Conservation (phyloP, 2,888 invertebrate genomes). For the Thelaira solivaga region DNA sequence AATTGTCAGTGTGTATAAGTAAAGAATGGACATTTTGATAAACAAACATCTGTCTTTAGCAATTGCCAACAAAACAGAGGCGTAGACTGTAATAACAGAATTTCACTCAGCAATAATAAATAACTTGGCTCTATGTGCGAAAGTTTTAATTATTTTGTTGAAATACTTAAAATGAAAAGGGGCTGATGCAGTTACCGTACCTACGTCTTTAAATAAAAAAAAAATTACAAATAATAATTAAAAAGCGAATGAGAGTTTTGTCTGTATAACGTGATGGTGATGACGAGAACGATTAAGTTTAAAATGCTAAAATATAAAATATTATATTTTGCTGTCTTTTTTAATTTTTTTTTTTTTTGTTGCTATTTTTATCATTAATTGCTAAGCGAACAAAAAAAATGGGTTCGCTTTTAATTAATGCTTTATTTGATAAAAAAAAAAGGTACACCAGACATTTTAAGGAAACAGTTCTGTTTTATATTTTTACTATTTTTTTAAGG, state of each 20-base stretch:
- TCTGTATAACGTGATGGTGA: not conserved
- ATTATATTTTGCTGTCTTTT: not conserved
- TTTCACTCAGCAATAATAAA: too few relatives aligned
- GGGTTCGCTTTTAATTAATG: slow-evolving; percentile 16
- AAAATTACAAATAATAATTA: slow-evolving; percentile 7
- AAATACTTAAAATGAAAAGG: too few relatives aligned
- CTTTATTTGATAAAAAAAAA: slow-evolving; percentile 15
- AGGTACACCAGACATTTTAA: not conserved
- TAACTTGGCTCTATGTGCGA: too few relatives aligned
- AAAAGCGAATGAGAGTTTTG: slow-evolving; percentile 5
- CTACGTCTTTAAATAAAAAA: not conserved
- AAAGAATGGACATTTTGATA: too few relatives aligned
- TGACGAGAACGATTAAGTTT: not conserved
- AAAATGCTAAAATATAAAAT: not conserved
- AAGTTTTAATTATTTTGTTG: too few relatives aligned
- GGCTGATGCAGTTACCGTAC: not conserved
- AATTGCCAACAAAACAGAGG: too few relatives aligned
- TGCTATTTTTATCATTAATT: slow-evolving; percentile 12
- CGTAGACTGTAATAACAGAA: too few relatives aligned
- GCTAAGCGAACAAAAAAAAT: not conserved
- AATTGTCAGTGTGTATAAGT: too few relatives aligned
- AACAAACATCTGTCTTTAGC: too few relatives aligned
- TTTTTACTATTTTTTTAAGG: not conserved
- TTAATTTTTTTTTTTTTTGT: not conserved
- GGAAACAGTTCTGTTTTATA: not conserved